Percentiles rank a stretch among this genome's conserved stretches.
Evolutionary conservation across 53 echinoderm and acorn worm species (phyloP).

Genomic region (Apostichopus leukothele): DNA sequence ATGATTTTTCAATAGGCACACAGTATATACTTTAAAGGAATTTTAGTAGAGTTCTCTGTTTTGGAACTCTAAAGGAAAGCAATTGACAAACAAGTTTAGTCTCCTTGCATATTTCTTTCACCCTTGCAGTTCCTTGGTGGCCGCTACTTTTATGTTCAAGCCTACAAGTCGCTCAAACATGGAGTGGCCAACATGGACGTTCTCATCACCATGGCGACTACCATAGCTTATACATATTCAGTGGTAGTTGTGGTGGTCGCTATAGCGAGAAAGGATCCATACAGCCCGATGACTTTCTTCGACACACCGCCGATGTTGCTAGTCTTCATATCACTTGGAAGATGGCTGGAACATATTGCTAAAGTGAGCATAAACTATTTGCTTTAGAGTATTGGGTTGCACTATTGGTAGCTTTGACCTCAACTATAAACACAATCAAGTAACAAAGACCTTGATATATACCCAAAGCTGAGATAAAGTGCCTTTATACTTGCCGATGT

Average conservation of each 20-base stretch:
- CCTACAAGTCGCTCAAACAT: slow-evolving; percentile 87
- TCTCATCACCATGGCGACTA: slow-evolving; percentile 94
- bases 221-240: slow-evolving; percentile 90
- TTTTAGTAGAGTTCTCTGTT: too few relatives aligned
- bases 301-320: slow-evolving; percentile 97
- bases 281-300: slow-evolving; percentile 94
- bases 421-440: too few relatives aligned
- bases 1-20: too few relatives aligned
- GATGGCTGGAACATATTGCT: slow-evolving; percentile 97
- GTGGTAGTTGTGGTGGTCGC: slow-evolving; percentile 68
- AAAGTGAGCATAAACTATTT: slow-evolving; percentile 55
- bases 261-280: slow-evolving; percentile 53
- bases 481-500: too few relatives aligned
- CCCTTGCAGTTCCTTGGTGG: slow-evolving; percentile 80
- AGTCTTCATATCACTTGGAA: slow-evolving; percentile 88
- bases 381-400: too few relatives aligned
- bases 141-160: slow-evolving; percentile 91
- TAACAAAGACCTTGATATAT: too few relatives aligned
- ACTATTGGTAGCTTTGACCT: too few relatives aligned
- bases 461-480: too few relatives aligned
- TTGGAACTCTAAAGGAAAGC: background rate
- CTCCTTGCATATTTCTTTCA: too few relatives aligned
- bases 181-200: slow-evolving; percentile 95
- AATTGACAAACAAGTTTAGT: too few relatives aligned
- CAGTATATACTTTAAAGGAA: too few relatives aligned